Evolutionary conservation across 2,888 invertebrate genomes (phyloP).

Genomic region (Osedax fenrisi): DNA sequence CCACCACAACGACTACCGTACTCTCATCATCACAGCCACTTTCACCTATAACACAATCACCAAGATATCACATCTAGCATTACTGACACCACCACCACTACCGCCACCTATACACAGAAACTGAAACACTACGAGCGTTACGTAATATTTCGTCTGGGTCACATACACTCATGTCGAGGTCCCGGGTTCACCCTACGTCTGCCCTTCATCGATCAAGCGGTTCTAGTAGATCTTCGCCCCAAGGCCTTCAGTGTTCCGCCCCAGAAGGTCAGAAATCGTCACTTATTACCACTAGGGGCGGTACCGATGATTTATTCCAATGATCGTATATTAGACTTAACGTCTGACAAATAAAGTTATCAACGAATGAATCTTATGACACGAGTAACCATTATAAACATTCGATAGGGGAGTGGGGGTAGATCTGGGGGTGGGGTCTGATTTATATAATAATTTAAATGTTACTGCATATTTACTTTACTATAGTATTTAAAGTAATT

Average conservation of each 20-base stretch:
- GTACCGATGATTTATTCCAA: no score
- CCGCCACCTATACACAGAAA: no score
- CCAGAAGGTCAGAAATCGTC: constrained; percentile 44
- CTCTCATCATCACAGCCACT: background rate
- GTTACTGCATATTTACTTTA: no score
- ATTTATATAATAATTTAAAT: no score
- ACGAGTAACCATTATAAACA: no score
- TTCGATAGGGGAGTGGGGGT: no score
- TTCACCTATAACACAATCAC: background rate
- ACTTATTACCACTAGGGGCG: no score
- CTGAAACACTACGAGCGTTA: background rate
- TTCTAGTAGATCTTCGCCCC: constrained; percentile 48
- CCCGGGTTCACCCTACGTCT: constrained; percentile 32
- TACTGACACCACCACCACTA: background rate
- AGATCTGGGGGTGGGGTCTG: no score
- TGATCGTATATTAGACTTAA: no score
- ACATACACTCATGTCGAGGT: background rate
- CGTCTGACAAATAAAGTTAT: no score
- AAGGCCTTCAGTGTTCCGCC: constrained; percentile 53
- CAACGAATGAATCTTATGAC: no score
- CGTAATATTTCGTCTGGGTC: background rate
- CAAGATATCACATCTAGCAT: background rate
- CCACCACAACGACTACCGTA: background rate
- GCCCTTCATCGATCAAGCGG: constrained; percentile 49
- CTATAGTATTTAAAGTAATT: no score